These are phyloP conservation scores for Tor tambroides DNA, from an alignment of 2,113 vertebrate genomes.

Conservation along the genomic window DNA sequence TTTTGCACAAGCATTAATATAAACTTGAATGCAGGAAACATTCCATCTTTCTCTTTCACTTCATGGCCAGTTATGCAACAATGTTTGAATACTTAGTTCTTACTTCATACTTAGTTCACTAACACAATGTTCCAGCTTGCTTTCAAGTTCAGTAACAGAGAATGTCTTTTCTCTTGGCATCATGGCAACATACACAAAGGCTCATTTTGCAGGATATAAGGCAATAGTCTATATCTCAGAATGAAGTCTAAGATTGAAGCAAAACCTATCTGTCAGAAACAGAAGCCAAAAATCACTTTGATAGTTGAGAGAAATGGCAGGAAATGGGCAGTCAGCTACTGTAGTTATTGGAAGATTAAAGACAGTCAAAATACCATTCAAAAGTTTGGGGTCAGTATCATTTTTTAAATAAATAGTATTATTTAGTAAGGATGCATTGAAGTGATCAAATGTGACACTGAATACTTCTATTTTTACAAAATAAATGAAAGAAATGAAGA, in stretches of 20 bases:
- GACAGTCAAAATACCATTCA: not conserved
- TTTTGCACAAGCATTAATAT: not conserved
- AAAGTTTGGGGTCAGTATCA: too few species aligned
- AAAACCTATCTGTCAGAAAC: not conserved
- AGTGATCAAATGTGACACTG: too few species aligned
- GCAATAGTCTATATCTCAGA: not conserved
- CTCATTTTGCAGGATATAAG: not conserved
- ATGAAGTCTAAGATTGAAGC: not conserved
- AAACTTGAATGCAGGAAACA: constrained; percentile 21
- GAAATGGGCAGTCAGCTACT: not conserved
- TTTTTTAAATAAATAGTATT: too few species aligned
- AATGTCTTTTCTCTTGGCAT: not conserved
- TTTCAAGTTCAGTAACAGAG: not conserved
- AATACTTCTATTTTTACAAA: too few species aligned
- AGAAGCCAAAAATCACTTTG: not conserved
- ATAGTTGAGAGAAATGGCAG: not conserved
- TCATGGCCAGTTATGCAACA: constrained; percentile 1
- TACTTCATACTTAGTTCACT: constrained; percentile 25
- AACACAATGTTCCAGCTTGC: constrained; percentile 2
- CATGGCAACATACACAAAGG: not conserved
- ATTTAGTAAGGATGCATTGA: too few species aligned
- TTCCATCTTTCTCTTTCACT: not conserved
- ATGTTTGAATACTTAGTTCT: constrained; percentile 13
- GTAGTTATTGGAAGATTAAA: not conserved
- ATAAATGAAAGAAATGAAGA: not conserved